Evolutionary conservation across 2,797 vertebrate species (phyloP).

Genomic region (Falco cherrug): DNA sequence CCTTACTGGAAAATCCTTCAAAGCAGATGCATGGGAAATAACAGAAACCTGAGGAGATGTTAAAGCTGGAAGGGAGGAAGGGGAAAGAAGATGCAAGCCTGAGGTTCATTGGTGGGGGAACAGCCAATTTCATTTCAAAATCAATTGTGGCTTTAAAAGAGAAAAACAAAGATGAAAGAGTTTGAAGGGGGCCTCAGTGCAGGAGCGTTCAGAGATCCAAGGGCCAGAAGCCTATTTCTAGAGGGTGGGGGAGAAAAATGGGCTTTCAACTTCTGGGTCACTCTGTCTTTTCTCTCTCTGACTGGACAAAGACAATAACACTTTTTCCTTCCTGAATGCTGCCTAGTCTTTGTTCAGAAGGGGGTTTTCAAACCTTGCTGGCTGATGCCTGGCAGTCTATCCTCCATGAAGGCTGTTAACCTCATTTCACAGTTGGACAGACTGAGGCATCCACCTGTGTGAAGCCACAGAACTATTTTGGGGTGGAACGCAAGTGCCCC

Average conservation of each 20-base stretch:
- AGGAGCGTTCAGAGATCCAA: not conserved
- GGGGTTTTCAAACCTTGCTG: not conserved
- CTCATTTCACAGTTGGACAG: not conserved
- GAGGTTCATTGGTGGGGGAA: not conserved
- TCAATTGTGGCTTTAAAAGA: not conserved
- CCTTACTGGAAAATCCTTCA: slow-evolving; percentile 20
- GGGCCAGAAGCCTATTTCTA: not conserved
- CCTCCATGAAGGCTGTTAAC: not conserved
- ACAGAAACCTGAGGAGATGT: not conserved
- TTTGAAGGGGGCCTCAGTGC: not conserved
- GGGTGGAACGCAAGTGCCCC: too few relatives aligned
- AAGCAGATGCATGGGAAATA: not conserved
- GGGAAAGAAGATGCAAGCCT: not conserved
- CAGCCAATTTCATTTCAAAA: not conserved
- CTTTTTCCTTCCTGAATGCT: not conserved
- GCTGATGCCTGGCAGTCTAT: not conserved
- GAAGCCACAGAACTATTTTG: not conserved
- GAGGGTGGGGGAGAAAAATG: not conserved
- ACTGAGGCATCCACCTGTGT: not conserved
- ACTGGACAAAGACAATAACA: not conserved
- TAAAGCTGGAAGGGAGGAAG: not conserved
- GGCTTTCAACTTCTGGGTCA: not conserved
- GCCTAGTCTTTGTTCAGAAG: not conserved
- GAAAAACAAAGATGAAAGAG: not conserved
- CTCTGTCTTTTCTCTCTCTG: not conserved